Evolutionary conservation across 1,140 invertebrate species (phyloP).

Genomic region (Rhyzopertha dominica): DNA sequence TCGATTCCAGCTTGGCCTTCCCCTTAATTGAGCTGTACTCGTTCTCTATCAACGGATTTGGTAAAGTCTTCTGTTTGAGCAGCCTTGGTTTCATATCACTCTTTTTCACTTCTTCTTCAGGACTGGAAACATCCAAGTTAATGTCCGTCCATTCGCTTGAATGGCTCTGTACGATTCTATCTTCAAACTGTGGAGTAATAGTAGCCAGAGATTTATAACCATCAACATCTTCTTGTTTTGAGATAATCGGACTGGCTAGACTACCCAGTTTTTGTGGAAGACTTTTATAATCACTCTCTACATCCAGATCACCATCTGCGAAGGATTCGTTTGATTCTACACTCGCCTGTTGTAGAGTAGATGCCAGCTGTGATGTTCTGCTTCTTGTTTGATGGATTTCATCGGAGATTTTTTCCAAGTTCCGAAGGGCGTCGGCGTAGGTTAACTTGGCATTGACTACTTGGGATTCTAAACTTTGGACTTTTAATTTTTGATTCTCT

Average conservation of each 20-base stretch:
- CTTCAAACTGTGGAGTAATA: slow-evolving; percentile 21
- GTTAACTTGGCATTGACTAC: slow-evolving; percentile 75
- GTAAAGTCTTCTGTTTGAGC: slow-evolving; percentile 33
- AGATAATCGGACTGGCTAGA: slow-evolving; percentile 34
- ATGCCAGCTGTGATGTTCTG: slow-evolving; percentile 19
- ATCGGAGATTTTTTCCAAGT: slow-evolving; percentile 87
- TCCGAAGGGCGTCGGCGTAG: slow-evolving; percentile 78
- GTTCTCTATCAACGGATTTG: slow-evolving; percentile 28
- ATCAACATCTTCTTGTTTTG: slow-evolving; percentile 41
- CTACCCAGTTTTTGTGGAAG: slow-evolving; percentile 44
- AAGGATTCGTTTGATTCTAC: slow-evolving; percentile 36
- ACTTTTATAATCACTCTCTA: slow-evolving; percentile 45
- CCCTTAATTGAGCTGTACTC: slow-evolving; percentile 30
- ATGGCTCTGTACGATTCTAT: slow-evolving; percentile 27
- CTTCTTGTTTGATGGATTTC: slow-evolving; percentile 68
- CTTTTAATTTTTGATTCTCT: slow-evolving; percentile 78
- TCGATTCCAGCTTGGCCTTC: slow-evolving; percentile 37
- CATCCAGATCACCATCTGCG: slow-evolving; percentile 33
- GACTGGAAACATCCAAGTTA: slow-evolving; percentile 51
- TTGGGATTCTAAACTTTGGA: slow-evolving; percentile 71
- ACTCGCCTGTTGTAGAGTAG: slow-evolving; percentile 27
- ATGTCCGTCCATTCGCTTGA: slow-evolving; percentile 54
- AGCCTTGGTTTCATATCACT: slow-evolving; percentile 28
- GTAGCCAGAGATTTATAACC: slow-evolving; percentile 37
- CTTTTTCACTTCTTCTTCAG: slow-evolving; percentile 44